Evolutionary conservation across 2,113 vertebrate genomes (phyloP), one percentile per base, ranked within the genome.

Genomic region (Serilophus lunatus): DNA sequence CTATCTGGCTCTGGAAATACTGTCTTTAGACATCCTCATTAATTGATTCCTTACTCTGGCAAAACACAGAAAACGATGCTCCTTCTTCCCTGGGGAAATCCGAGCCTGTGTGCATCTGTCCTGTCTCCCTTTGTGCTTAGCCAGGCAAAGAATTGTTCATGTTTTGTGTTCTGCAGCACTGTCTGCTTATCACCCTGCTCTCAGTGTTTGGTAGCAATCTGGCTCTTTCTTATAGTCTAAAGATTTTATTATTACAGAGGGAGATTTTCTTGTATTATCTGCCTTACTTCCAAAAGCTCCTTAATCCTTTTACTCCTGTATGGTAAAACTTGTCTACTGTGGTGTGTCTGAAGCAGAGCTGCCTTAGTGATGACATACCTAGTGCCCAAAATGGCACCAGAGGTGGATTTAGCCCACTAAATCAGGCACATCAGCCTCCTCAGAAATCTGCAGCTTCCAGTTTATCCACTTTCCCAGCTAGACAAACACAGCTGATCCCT

Each of bases 31-130:
- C 92, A 42, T 88, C 68, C 93, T 93, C 76, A 56, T 92, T 94
- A 93, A 95, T 96, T 95, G 96, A 95, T 96, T 96, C 93, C 93
- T 86, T 95, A 51, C 90, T 95, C 71, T 77, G 88, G 94, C 82
- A 86, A 53, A 44, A 26, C 56, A 7, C 7, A 84, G 84, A 82
- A 65, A 80, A 75, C 3, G 51, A 94, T 86, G 69, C 56, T 93
- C 18, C 75, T 94, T 64, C 79, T 60, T 96, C 90, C 88, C 94
- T 26, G 22, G 90, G 89, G 95, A 97, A 92, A 88, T 54, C 53
- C 0, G 4, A 95, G 93, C 79, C 82, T 54, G 45, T 33, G 36
- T 0, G 24, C 93, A 93, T 97, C 96, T 93, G 88, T 92, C 90
- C 92, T 2, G 0, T 68, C 87, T 94, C 80, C 82, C 93, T 96